These are phyloP conservation scores for Ormyrus nitidulus DNA, from an alignment of 2,888 invertebrate species.

Conservation along the genomic window DNA sequence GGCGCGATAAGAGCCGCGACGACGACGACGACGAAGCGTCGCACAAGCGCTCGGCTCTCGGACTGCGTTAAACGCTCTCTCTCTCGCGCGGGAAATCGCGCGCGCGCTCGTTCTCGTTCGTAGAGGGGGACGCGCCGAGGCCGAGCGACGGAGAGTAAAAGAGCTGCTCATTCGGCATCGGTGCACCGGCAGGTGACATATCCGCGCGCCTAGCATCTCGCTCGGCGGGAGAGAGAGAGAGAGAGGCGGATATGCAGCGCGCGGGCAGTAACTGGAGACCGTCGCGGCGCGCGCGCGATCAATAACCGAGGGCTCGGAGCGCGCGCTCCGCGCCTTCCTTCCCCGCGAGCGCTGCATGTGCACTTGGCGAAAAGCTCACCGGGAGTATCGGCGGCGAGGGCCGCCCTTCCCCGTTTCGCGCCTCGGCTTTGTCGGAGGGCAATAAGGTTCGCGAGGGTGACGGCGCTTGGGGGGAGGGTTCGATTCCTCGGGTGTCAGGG, in stretches of 20 bases:
- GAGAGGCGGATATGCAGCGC: background rate
- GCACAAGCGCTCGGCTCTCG: too few species aligned
- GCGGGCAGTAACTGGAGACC: conserved; percentile 17
- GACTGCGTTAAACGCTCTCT: too few species aligned
- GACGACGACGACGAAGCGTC: too few species aligned
- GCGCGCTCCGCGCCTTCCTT: too few species aligned
- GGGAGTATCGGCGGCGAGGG: conserved; percentile 5
- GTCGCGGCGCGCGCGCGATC: conserved; percentile 18
- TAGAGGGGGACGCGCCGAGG: too few species aligned
- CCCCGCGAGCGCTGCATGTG: background rate
- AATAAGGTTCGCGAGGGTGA: background rate
- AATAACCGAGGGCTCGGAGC: conserved; percentile 16
- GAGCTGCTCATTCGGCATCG: background rate
- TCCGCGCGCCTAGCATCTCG: background rate
- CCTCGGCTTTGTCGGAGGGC: background rate
- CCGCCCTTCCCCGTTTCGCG: background rate
- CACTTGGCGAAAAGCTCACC: conserved; percentile 13
- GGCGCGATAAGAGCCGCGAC: too few species aligned
- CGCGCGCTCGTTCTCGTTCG: too few species aligned
- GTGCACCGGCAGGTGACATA: conserved; percentile 19
- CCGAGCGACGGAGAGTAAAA: too few species aligned
- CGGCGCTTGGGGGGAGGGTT: background rate
- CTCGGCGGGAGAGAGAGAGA: conserved; percentile 12
- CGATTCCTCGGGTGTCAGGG: too few species aligned
- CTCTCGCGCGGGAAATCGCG: too few species aligned